These are phyloP conservation scores for Aspidapion aeneum DNA, from an alignment of 2,888 invertebrate genomes.

Conservation along the genomic window DNA sequence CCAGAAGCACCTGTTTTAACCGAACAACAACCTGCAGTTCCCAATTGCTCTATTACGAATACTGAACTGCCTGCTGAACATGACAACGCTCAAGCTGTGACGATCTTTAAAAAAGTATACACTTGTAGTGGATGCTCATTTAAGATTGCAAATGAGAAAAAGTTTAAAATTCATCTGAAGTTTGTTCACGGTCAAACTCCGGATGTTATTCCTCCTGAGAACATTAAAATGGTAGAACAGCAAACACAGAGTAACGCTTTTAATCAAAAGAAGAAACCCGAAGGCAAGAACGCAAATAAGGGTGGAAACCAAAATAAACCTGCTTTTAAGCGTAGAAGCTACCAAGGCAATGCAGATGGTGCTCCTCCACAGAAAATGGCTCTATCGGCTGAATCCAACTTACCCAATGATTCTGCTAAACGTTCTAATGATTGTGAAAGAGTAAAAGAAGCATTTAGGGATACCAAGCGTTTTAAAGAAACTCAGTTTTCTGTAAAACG, in stretches of 20 bases:
- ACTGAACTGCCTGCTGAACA: neutral
- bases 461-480: neutral
- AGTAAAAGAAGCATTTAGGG: neutral
- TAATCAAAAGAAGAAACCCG: neutral
- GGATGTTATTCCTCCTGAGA: neutral
- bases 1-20: neutral
- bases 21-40: neutral
- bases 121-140: constrained; percentile 20
- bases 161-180: constrained; percentile 21
- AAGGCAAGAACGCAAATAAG: neutral
- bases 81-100: neutral
- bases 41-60: neutral
- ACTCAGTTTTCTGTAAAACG: neutral
- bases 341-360: neutral
- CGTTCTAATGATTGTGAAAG: neutral
- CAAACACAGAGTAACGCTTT: neutral
- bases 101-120: neutral
- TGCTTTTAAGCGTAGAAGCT: neutral
- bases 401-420: neutral
- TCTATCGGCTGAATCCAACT: neutral
- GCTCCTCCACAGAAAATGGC: neutral
- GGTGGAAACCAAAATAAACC: constrained; percentile 12
- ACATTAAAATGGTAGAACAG: neutral
- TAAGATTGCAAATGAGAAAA: constrained; percentile 21
- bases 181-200: constrained; percentile 21